Evolutionary conservation across 2,888 invertebrate species (phyloP).

Genomic region (Sphaeridia pumilis): DNA sequence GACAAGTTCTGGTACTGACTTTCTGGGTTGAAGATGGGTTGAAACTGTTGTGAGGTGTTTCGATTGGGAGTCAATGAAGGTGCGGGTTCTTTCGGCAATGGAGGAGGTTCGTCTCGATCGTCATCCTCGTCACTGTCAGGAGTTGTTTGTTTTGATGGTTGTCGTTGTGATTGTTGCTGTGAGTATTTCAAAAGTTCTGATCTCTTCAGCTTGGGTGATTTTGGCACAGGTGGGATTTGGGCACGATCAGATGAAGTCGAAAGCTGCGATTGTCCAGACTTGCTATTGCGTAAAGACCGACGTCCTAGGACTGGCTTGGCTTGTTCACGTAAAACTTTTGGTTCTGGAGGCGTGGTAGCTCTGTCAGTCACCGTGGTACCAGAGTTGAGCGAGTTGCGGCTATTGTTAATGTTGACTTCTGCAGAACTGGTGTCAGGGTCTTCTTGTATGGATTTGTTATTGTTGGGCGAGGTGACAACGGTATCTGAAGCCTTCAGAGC

Average conservation of each 20-base stretch:
- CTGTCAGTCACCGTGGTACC: background rate
- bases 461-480: background rate
- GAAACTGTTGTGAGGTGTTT: background rate
- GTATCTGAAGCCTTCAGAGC: background rate
- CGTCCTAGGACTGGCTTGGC: background rate
- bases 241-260: background rate
- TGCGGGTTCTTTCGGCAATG: conserved; percentile 3
- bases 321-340: background rate
- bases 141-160: background rate
- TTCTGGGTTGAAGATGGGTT: background rate
- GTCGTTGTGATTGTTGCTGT: background rate
- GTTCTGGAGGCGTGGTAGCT: background rate
- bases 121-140: too few species aligned
- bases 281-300: background rate
- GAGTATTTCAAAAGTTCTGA: background rate
- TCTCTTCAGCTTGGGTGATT: background rate
- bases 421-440: background rate
- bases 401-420: background rate
- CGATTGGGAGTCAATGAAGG: background rate
- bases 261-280: background rate
- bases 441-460: too few species aligned
- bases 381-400: background rate
- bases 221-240: background rate
- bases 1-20: too few species aligned
- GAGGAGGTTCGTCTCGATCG: background rate